Conservation (phyloP, 2,797 vertebrate genomes). For the Echiichthys vipera region DNA sequence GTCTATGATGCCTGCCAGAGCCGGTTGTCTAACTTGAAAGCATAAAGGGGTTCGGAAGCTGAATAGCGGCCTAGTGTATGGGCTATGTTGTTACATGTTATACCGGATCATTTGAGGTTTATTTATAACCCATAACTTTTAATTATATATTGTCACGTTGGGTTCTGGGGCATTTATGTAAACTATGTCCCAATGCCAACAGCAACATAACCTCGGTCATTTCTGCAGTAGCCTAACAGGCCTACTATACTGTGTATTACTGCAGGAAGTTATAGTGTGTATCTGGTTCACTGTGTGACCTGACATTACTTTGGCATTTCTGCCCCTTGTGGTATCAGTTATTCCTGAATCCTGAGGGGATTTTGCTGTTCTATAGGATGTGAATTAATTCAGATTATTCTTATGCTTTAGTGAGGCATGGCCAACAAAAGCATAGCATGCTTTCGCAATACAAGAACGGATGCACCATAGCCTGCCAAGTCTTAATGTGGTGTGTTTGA, state of each 20-base stretch:
- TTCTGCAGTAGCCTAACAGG: not conserved
- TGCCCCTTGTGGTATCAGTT: constrained; percentile 5
- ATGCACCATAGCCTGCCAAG: constrained; percentile 12
- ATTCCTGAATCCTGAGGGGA: not conserved
- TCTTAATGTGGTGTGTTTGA: constrained; percentile 19
- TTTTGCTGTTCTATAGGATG: not conserved
- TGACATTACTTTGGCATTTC: constrained; percentile 37
- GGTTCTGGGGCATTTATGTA: not conserved
- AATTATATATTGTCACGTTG: not conserved
- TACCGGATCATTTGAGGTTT: constrained; percentile 10
- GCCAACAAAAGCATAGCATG: constrained; percentile 11
- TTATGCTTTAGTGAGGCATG: constrained; percentile 1
- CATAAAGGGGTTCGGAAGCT: constrained; percentile 18
- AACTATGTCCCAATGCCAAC: not conserved
- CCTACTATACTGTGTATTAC: not conserved
- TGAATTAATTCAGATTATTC: not conserved
- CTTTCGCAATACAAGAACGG: constrained; percentile 21
- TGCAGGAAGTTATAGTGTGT: constrained; percentile 34
- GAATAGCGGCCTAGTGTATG: constrained; percentile 52
- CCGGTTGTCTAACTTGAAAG: not conserved
- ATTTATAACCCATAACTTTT: constrained; percentile 25
- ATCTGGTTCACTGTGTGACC: constrained; percentile 33
- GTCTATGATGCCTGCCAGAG: not conserved
- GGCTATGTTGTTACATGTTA: constrained; percentile 33
- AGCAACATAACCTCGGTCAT: constrained; percentile 8